phyloP scores from a whole-genome alignment of 2,113 vertebrate genomes.

The Notiomystis cincta region DNA sequence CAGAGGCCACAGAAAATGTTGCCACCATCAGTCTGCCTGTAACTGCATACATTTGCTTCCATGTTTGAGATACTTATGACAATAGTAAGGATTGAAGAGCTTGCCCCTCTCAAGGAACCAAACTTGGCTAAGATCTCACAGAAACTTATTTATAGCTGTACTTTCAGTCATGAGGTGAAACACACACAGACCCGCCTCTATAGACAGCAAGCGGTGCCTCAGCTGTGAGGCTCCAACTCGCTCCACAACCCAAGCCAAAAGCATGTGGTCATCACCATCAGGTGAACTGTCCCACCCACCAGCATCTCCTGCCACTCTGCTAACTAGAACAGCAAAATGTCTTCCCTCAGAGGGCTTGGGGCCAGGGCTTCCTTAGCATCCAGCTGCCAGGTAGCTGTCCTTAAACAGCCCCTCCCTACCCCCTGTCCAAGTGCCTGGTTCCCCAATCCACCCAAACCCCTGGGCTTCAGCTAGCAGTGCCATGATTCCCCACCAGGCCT shows the following conservation, averaged over 20 bases:
- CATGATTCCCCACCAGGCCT: neutral
- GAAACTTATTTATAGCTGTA: neutral
- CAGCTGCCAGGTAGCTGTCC: neutral
- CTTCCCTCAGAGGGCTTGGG: neutral
- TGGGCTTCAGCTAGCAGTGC: neutral
- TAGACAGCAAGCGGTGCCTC: neutral
- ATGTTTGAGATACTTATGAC: neutral
- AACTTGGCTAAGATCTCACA: neutral
- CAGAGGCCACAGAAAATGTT: neutral
- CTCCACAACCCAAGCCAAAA: neutral
- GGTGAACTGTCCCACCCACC: accelerated
- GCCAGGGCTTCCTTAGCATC: neutral
- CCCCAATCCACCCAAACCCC: neutral
- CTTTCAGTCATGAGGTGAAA: neutral
- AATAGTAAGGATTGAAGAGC: neutral
- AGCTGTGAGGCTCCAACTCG: neutral
- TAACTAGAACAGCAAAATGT: neutral
- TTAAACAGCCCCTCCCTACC: neutral
- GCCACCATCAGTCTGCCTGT: neutral
- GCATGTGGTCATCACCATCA: accelerated
- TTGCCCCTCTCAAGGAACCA: neutral
- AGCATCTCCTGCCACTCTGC: neutral
- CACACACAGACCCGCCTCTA: neutral
- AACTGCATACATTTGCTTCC: neutral
- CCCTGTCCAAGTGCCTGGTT: neutral